A percentile compares a stretch with the other conserved stretches of the same genome.
These are phyloP conservation scores for Alcis repandata DNA, from an alignment of 2,888 invertebrate species.

Conservation along the genomic window DNA sequence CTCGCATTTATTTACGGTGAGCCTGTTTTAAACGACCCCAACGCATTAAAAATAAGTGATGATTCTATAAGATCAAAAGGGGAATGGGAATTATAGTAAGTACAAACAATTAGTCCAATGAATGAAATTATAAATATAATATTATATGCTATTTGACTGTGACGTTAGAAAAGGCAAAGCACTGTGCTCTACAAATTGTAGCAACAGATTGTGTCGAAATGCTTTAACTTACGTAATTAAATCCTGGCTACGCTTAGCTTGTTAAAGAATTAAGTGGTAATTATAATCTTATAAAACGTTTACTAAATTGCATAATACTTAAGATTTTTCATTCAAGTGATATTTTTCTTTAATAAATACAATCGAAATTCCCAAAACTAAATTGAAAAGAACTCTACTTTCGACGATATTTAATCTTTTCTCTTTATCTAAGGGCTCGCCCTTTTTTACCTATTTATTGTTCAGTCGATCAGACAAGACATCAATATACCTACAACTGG, in stretches of 20 bases:
- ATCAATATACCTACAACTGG: not conserved
- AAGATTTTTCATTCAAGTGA: not conserved
- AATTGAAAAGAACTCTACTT: not conserved
- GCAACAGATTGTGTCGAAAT: not conserved
- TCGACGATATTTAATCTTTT: not conserved
- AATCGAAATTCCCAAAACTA: not conserved
- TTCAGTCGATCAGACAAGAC: not conserved
- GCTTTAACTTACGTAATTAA: not conserved
- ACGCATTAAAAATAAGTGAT: too few relatives aligned
- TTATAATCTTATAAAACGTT: constrained; percentile 5
- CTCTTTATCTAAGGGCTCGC: not conserved
- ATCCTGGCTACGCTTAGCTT: not conserved
- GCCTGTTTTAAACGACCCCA: too few relatives aligned
- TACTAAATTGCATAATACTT: not conserved
- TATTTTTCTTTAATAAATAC: not conserved
- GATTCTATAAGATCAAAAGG: too few relatives aligned
- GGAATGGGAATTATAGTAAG: not conserved
- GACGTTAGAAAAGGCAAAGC: not conserved
- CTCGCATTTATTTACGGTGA: too few relatives aligned
- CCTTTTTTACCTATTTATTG: not conserved
- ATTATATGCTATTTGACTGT: not conserved
- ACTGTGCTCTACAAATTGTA: constrained; percentile 2
- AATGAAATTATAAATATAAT: too few relatives aligned
- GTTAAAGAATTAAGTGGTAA: not conserved
- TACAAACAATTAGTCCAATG: not conserved